Evolutionary conservation across 2,797 vertebrate genomes (phyloP), one percentile per base, ranked within the genome.

Genomic region (Sebastes wilsoni): DNA sequence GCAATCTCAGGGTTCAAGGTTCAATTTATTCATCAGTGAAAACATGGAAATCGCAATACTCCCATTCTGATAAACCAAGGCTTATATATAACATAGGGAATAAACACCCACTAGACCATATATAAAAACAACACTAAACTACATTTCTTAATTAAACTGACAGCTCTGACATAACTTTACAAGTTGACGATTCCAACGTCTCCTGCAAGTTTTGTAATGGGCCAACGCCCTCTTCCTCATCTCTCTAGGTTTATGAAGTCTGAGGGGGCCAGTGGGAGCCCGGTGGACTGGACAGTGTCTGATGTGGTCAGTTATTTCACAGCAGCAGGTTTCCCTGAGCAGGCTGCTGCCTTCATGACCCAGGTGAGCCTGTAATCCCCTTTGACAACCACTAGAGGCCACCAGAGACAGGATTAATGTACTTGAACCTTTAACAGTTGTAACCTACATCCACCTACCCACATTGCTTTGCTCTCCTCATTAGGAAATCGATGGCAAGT

Each of bases 261-360:
- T 14, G 96, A 96, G 88, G 95, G 89, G 34, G 10, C 10, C 16
- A 77, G 72, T 18, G 81, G 95, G 8, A 97, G 95, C 69, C 96
- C 96, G 0, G 91, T 96, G 69, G 96, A 97, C 84, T 98, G 97
- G 97, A 97, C 96, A 0, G 97, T 97, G 72, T 95, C 95, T 36
- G 97, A 98, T 4, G 97, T 98, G 78, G 97, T 96, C 74, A 95
- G 94, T 75, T 98, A 98, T 87, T 97, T 98, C 92, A 97, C 96
- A 0, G 94, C 94, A 25, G 96, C 94, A 0, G 97, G 97, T 58
- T 98, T 98, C 85, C 96, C 96, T 0, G 97, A 98, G 83, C 97
- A 98, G 86, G 97, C 97, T 1, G 89, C 94, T 2, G 97, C 97
- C 62, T 98, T 98, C 91, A 95, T 94, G 87, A 95, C 95, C 12